These are phyloP conservation scores for Aphaenogaster floridana DNA, from an alignment of 1,140 invertebrate genomes.

Conservation along the genomic window DNA sequence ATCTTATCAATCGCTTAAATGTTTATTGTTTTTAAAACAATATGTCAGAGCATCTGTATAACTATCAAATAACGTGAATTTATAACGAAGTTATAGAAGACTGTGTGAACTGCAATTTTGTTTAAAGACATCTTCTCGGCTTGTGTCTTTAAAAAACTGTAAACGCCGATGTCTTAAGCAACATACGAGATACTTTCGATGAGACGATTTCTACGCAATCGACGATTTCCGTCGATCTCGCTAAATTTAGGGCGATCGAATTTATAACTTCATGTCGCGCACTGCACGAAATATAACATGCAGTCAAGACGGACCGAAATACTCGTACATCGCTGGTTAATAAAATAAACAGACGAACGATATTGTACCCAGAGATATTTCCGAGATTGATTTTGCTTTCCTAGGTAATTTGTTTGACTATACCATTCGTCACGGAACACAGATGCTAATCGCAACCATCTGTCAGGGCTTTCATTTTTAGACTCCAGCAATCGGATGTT, in stretches of 20 bases:
- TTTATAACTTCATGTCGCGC: slow-evolving; percentile 28
- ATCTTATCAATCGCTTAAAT: not conserved
- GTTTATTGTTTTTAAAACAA: not conserved
- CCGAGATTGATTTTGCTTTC: slow-evolving; percentile 43
- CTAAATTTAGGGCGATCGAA: slow-evolving; percentile 24
- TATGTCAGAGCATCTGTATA: not conserved
- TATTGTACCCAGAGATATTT: slow-evolving; percentile 24
- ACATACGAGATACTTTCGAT: not conserved
- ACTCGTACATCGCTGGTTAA: slow-evolving; percentile 1
- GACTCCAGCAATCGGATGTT: slow-evolving; percentile 28
- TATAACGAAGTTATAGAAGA: not conserved
- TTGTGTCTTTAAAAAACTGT: not conserved
- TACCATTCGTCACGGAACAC: slow-evolving; percentile 55
- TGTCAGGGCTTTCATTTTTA: slow-evolving; percentile 38
- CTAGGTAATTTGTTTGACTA: slow-evolving; percentile 25
- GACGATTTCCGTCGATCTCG: not conserved
- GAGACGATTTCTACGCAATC: not conserved
- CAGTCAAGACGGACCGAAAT: not conserved
- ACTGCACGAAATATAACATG: slow-evolving; percentile 27
- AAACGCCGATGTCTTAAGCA: not conserved
- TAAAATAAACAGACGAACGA: slow-evolving; percentile 26
- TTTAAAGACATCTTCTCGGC: not conserved
- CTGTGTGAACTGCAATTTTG: not conserved
- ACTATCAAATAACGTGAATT: slow-evolving; percentile 10
- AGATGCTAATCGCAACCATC: slow-evolving; percentile 51